Base-by-base conservation (phyloP, 1,140 invertebrate genomes). In the Danaus melanippus region DNA sequence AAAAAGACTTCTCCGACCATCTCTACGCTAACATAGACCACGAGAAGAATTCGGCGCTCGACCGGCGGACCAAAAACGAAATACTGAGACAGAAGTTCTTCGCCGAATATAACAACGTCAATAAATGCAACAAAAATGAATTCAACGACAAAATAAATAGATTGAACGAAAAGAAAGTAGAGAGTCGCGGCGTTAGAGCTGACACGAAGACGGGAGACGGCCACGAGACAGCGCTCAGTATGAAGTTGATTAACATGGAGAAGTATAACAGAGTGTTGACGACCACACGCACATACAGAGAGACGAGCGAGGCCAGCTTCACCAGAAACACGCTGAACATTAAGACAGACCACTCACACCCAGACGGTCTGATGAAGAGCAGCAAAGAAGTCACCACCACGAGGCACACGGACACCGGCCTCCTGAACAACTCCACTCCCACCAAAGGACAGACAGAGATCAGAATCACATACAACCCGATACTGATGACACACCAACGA, bases 381-480 rank as follows among this genome's bases (percentile, higher is more conserved):
- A 88, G 87, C 60, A 85, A 88, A 50, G 81, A 76, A 12, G 87
- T 82, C 40, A 86, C 79, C 0, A 76, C 62, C 2, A 79, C 21
- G 21, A 2, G 84, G 46, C 61, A 66, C 8, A 66, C 67, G 6
- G 80, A 81, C 79, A 0, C 68, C 57, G 0, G 71, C 82, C 3
- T 60, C 69, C 46, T 81, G 9, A 79, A 81, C 46, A 81, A 79
- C 32, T 48, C 58, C 62, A 0, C 55, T 51, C 0, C 41, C 0
- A 32, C 58, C 9, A 81, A 80, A 58, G 75, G 75, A 0, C 77
- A 84, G 46, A 88, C 87, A 1, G 86, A 88, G 56, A 79, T 88
- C 41, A 66, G 83, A 32, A 88, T 88, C 6, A 76, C 87, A 45
- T 88, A 88, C 43, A 88, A 88, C 55, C 87, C 87, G 0, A 86